phyloP scores from a whole-genome alignment of 64 coral and sea anemone genomes.

The Pachyseris speciosa region DNA sequence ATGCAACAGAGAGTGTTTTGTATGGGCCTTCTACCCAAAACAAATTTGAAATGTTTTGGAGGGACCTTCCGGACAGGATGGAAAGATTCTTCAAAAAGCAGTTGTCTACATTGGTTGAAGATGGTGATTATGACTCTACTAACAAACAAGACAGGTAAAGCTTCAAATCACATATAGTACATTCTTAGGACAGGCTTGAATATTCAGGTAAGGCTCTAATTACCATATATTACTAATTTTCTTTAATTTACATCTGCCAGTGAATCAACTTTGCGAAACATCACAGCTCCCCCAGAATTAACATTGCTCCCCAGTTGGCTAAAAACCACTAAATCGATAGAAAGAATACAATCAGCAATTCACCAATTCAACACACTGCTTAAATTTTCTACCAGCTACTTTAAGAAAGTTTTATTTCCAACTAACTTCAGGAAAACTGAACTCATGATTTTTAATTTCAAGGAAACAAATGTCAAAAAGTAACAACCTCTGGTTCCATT shows the following conservation, averaged over 20 bases:
- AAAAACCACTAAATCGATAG: not conserved
- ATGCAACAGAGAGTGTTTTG: slow-evolving; percentile 5
- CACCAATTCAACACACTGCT: not conserved
- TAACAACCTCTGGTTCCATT: not conserved
- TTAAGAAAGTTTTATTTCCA: not conserved
- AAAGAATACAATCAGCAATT: not conserved
- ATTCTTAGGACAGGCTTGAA: not conserved
- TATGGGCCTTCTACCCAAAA: slow-evolving; percentile 20
- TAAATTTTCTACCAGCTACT: not conserved
- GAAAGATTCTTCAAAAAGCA: slow-evolving; percentile 4
- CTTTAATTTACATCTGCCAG: not conserved
- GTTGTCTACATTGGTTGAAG: slow-evolving; percentile 21
- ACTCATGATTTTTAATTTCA: not conserved
- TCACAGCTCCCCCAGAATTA: not conserved
- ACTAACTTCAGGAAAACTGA: not conserved
- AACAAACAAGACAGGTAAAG: slow-evolving; percentile 10
- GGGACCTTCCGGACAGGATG: slow-evolving; percentile 39
- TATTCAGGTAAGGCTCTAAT: not conserved
- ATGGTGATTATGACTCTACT: slow-evolving; percentile 45
- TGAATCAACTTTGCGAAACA: not conserved
- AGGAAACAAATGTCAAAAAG: not conserved
- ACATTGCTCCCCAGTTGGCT: not conserved
- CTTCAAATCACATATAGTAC: not conserved
- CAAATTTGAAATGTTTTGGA: not conserved
- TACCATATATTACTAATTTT: not conserved